Conservation (phyloP, 1,140 invertebrate species). For the Centruroides vittatus region DNA sequence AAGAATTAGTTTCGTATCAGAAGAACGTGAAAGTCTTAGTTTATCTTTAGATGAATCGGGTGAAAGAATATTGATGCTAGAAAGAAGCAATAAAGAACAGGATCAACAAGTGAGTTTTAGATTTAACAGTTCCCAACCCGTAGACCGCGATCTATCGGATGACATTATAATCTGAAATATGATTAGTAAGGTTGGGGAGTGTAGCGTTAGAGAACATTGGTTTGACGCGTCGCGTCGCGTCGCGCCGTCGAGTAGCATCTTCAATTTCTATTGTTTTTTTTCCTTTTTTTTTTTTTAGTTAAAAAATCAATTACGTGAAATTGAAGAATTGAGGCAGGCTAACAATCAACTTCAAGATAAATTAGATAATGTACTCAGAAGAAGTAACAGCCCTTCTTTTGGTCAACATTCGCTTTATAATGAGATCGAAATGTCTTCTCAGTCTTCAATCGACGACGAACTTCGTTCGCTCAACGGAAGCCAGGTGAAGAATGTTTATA, state of each 20-base stretch:
- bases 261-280: too few relatives aligned
- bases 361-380: slow-evolving; percentile 26
- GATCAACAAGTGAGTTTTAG: slow-evolving; percentile 40
- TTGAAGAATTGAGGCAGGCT: slow-evolving; percentile 44
- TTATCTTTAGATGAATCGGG: slow-evolving; percentile 71
- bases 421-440: slow-evolving; percentile 37
- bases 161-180: too few relatives aligned
- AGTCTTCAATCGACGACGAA: slow-evolving; percentile 18
- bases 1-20: slow-evolving; percentile 43
- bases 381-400: slow-evolving; percentile 1
- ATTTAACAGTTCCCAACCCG: not conserved
- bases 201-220: too few relatives aligned
- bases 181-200: too few relatives aligned
- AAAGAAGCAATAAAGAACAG: slow-evolving; percentile 70
- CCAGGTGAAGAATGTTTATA: too few relatives aligned
- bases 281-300: slow-evolving; percentile 22
- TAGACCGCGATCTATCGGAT: not conserved
- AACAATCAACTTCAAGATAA: slow-evolving; percentile 32
- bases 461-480: too few relatives aligned
- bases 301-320: slow-evolving; percentile 35
- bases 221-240: too few relatives aligned
- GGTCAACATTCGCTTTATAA: slow-evolving; percentile 30
- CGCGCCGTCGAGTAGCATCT: too few relatives aligned
- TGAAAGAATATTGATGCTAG: slow-evolving; percentile 68
- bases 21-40: slow-evolving; percentile 61